Evolutionary conservation across 2,113 vertebrate genomes (phyloP), one percentile per base, ranked within the genome.

Genomic region (Melanocharis versteri): DNA sequence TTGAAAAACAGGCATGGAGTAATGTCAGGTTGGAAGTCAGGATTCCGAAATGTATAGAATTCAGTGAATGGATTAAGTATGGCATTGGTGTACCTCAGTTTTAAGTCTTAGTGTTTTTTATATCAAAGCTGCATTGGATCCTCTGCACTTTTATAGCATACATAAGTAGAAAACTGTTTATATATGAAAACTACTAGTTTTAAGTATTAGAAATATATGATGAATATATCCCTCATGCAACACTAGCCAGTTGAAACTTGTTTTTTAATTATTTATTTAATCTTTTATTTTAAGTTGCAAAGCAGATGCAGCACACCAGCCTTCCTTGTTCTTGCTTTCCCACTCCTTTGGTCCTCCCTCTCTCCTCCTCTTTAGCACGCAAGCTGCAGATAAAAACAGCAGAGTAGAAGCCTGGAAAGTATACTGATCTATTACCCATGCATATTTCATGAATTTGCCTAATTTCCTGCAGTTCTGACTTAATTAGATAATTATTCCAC

Each of bases 401-500:
- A 65, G 24, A 94, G 20, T 15, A 83, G 53, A 86, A 91, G 28
- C 35, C 81, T 93, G 78, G 51, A 89, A 97, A 97, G 94, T 35
- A 72, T 53, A 90, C 31, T 40, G 48, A 87, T 93, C 12, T 7
- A 57, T 93, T 94, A 83, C 4, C 58, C 27, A 94, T 88, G 45
- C 71, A 90, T 91, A 92, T 97, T 97, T 94, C 51, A 97, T 56
- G 51, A 90, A 85, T 85, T 88, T 89, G 69, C 88, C 70, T 89
- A 62, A 66, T 96, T 94, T 96, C 57, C 50, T 91, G 69, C 18
- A 83, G 83, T 89, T 90, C 75, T 50, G 33, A 61, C 50, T 96
- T 96, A 94, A 96, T 90, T 92, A 86, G 80, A 39, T 71, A 93
- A 97, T 97, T 92, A 93, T 93, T 94, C 56, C 33, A 87, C 30